Evolutionary conservation across 2,797 vertebrate species (phyloP).

Genomic region (Peromyscus aztecus): DNA sequence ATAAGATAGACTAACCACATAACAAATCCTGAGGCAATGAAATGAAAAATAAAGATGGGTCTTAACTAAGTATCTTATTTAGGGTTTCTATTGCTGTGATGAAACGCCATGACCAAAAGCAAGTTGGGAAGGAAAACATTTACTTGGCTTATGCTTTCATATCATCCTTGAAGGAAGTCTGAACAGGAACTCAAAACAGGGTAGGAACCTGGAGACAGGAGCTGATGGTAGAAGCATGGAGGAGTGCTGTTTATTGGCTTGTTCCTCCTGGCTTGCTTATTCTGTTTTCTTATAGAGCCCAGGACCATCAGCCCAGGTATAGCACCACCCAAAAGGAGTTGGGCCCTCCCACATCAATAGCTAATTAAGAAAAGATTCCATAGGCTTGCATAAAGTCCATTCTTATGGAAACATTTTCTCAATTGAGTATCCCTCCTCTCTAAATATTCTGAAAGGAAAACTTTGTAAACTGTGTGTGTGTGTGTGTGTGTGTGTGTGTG

Average conservation of each 20-base stretch:
- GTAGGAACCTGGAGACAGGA: too few relatives aligned
- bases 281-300: not conserved
- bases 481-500: not conserved
- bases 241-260: not conserved
- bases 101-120: not conserved
- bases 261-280: not conserved
- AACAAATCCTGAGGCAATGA: not conserved
- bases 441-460: not conserved
- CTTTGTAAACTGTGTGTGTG: too few relatives aligned
- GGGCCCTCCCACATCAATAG: not conserved
- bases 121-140: not conserved
- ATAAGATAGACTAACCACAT: not conserved
- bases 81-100: not conserved
- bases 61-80: not conserved
- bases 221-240: not conserved
- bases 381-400: accelerated
- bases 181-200: not conserved
- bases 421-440: not conserved
- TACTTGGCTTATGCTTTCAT: not conserved
- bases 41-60: constrained; percentile 4
- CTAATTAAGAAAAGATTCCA: not conserved
- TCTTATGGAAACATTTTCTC: not conserved
- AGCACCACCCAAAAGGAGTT: too few relatives aligned
- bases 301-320: not conserved
- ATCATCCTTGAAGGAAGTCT: not conserved